phyloP scores from a whole-genome alignment of 2,113 vertebrate genomes.

The Athene noctua region DNA sequence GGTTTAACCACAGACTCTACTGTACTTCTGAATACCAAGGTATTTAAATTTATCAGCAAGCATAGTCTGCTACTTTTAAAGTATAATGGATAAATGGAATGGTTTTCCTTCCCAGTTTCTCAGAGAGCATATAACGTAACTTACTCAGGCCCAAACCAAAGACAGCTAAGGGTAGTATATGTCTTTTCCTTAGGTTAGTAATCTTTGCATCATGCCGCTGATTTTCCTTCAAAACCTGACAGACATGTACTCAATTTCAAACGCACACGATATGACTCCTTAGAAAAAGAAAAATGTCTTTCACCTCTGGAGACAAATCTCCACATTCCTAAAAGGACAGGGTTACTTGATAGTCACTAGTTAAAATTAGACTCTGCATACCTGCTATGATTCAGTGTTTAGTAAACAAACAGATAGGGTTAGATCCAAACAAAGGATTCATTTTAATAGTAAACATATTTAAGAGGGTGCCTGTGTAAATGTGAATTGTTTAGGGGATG shows the following conservation, averaged over 20 bases:
- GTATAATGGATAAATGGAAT: not conserved
- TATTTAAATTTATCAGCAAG: not conserved
- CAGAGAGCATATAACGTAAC: not conserved
- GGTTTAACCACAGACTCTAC: not conserved
- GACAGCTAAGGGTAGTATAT: not conserved
- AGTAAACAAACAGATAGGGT: constrained; percentile 73
- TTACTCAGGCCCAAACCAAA: not conserved
- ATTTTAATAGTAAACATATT: constrained; percentile 66
- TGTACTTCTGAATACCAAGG: not conserved
- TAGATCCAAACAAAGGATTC: constrained; percentile 62
- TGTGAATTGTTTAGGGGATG: constrained; percentile 74
- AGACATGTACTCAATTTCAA: not conserved
- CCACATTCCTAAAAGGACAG: not conserved
- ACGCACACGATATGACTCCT: not conserved
- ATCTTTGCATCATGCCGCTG: not conserved
- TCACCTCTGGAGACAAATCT: not conserved
- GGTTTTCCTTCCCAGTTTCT: not conserved
- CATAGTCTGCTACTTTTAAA: not conserved
- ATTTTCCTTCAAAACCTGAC: not conserved
- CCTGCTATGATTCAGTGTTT: constrained; percentile 60
- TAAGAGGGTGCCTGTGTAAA: constrained; percentile 62
- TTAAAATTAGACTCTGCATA: constrained; percentile 42
- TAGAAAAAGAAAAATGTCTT: not conserved
- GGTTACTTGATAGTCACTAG: constrained; percentile 20
- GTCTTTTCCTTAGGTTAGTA: not conserved